Evolutionary conservation across 2,888 invertebrate genomes (phyloP).

Genomic region (Tortrix viridana): DNA sequence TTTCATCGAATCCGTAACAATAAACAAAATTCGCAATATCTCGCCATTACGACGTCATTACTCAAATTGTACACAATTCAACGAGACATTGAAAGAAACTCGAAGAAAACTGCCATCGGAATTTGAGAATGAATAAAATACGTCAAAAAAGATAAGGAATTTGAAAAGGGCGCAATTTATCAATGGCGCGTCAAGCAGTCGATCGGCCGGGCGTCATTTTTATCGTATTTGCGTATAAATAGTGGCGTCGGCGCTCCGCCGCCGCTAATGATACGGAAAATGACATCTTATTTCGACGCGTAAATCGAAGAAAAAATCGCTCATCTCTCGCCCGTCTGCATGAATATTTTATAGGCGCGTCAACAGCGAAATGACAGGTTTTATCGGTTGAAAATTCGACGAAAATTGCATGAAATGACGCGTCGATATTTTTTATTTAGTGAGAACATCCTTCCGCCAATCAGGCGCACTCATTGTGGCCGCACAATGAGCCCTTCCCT

Average conservation of each 20-base stretch:
- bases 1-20: conserved; percentile 33
- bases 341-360: conserved; percentile 85
- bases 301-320: conserved; percentile 84
- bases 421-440: conserved; percentile 84
- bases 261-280: conserved; percentile 85
- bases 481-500: conserved; percentile 74
- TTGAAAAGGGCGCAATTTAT: conserved; percentile 81
- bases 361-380: conserved; percentile 84
- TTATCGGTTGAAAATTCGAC: conserved; percentile 84
- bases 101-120: conserved; percentile 53
- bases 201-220: conserved; percentile 81
- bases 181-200: conserved; percentile 82
- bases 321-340: conserved; percentile 80
- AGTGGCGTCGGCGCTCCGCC: conserved; percentile 78
- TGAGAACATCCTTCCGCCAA: conserved; percentile 84
- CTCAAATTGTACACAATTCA: conserved; percentile 51
- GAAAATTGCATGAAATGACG: conserved; percentile 83
- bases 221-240: conserved; percentile 84
- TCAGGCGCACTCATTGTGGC: conserved; percentile 80
- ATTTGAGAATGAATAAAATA: conserved; percentile 57
- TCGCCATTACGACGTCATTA: conserved; percentile 47
- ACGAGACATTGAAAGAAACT: conserved; percentile 54
- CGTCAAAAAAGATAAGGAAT: conserved; percentile 63
- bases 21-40: conserved; percentile 39
- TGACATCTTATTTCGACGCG: conserved; percentile 84